These are phyloP conservation scores for Zeus faber DNA, from an alignment of 2,113 vertebrate species.

Conservation along the genomic window DNA sequence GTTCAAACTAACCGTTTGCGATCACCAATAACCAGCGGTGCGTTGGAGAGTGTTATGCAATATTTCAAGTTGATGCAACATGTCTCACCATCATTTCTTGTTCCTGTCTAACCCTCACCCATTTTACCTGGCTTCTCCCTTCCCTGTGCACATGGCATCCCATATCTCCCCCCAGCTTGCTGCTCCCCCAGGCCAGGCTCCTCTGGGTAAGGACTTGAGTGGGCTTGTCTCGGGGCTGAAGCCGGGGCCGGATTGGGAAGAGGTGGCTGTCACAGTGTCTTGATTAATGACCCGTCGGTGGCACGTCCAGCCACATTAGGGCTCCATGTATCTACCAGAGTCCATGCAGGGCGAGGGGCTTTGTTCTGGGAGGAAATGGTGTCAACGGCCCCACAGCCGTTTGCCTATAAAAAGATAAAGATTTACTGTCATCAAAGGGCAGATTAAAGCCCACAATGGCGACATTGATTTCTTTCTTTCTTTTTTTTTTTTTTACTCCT, in stretches of 20 bases:
- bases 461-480: conserved; percentile 94
- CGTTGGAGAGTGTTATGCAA: too few relatives aligned
- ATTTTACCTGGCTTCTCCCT: conserved; percentile 51
- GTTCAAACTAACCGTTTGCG: too few relatives aligned
- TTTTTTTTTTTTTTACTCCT: conserved; percentile 12
- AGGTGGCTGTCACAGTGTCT: conserved; percentile 93
- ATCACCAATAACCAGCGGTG: too few relatives aligned
- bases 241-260: conserved; percentile 66
- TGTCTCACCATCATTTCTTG: conserved; percentile 13
- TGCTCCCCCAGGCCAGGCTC: conserved; percentile 52
- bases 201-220: conserved; percentile 69
- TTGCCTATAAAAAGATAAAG: conserved; percentile 99
- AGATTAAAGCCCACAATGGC: conserved; percentile 99
- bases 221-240: conserved; percentile 70
- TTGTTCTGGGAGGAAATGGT: conserved; percentile 99
- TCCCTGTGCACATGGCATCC: conserved; percentile 54
- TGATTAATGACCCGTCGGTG: conserved; percentile 99
- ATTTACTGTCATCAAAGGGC: conserved; percentile 99
- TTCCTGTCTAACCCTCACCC: conserved; percentile 49
- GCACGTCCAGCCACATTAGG: conserved; percentile 99
- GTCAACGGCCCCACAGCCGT: conserved; percentile 96
- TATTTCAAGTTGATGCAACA: too few relatives aligned
- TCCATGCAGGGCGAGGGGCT: conserved; percentile 91
- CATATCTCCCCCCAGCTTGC: conserved; percentile 44
- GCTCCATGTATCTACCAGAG: conserved; percentile 95